Conservation (phyloP, 2,888 invertebrate genomes). For the Cheilosia scutellata region DNA sequence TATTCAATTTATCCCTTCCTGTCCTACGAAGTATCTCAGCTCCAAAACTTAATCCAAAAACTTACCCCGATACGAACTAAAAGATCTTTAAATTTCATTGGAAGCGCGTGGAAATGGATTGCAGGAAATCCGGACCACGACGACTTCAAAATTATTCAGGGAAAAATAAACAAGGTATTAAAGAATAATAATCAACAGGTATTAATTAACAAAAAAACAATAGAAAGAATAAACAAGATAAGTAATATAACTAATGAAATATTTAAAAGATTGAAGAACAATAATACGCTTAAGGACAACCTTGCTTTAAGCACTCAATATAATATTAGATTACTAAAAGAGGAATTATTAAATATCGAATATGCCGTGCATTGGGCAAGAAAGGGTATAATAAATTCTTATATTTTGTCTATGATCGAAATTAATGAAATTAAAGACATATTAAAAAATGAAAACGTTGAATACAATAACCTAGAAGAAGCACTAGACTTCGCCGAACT, state of each 20-base stretch:
- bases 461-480: slow-evolving; percentile 68
- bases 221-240: slow-evolving; percentile 25
- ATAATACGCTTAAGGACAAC: slow-evolving; percentile 20
- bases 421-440: slow-evolving; percentile 28
- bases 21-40: not conserved
- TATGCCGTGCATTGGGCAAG: no score
- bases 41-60: not conserved
- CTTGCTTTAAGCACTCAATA: slow-evolving; percentile 34
- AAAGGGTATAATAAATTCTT: no score
- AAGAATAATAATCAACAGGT: no score
- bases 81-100: not conserved
- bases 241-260: slow-evolving; percentile 5
- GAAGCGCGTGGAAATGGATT: slow-evolving; percentile 52
- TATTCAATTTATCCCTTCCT: slow-evolving; percentile 8
- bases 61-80: not conserved
- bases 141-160: slow-evolving; percentile 13
- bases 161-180: not conserved
- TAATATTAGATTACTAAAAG: slow-evolving; percentile 59
- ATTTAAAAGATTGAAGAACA: slow-evolving; percentile 16
- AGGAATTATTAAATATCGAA: slow-evolving; percentile 18
- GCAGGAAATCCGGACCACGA: no score
- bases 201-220: no score
- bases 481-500: slow-evolving; percentile 72
- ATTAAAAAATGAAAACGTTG: slow-evolving; percentile 63
- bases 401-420: no score